Evolutionary conservation across 2,888 invertebrate genomes (phyloP), one percentile per base, ranked within the genome.

Genomic region (Volucella zonaria): DNA sequence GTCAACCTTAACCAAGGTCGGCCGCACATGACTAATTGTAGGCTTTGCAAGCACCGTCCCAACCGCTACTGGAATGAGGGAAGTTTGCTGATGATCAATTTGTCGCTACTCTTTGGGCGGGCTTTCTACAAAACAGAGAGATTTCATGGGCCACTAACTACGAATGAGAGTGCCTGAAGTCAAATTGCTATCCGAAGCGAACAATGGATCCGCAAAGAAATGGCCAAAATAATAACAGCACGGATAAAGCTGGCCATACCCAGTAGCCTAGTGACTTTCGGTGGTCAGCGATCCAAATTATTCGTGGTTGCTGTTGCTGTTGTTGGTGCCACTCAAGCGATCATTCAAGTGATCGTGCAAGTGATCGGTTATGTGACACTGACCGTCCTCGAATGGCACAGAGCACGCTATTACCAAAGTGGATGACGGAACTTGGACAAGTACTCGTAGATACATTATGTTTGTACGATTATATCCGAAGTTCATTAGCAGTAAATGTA

Each of bases 201-300:
- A 51, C 47, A 23, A 58, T 14, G 18, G 8, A 18, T 52, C 15
- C 9, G 12, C 12, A 58, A 51, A 42, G 38, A 70, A 61, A 54
- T 62, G 51, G 10, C 61, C 52, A 71, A 71, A 71, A 62, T 54
- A 43, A 67, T 18, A 40, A 8, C 18, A 45, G 14, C 4, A n/a
- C 23, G 61, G 40, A 40, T 14, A 45, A 15, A 42, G 12, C 52
- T 14, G 14, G 11, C 51, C 45, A 67, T 74, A 70, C 68, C 68
- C 64, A 83, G 79, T 82, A 82, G 82, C 78, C 82, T 52, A 79
- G 79, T 83, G 82, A 66, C 82, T 82, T 67, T 75, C 79, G 78
- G 74, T 82, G 82, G 74, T 64, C 73, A 74, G 43, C 74, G 82
- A 68, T 71, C 47, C 59, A 71, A 70, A 40, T 51, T 51, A 6